Evolutionary conservation across 2,113 vertebrate species (phyloP).

Genomic region (Meles meles): DNA sequence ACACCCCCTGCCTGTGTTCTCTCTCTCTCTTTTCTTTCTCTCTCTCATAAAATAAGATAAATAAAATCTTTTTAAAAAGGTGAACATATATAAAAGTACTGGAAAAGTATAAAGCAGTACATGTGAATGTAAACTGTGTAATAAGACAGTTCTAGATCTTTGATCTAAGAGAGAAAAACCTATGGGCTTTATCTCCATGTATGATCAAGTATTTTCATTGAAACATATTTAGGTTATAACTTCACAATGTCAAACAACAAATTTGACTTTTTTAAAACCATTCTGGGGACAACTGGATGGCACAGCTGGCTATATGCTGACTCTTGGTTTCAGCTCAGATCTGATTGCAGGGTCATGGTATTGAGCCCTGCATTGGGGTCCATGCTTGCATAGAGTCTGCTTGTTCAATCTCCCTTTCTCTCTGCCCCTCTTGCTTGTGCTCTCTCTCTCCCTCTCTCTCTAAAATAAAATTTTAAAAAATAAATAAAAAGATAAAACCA

Average conservation of each 20-base stretch:
- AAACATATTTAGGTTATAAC: not conserved
- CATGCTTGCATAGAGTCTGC: not conserved
- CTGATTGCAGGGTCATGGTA: too few relatives aligned
- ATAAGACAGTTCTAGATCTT: not conserved
- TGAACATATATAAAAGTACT: not conserved
- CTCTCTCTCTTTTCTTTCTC: too few relatives aligned
- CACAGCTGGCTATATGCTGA: not conserved
- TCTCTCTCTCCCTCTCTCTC: not conserved
- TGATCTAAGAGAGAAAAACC: not conserved
- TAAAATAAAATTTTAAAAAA: not conserved
- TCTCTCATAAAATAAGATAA: too few relatives aligned
- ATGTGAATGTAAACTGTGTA: not conserved
- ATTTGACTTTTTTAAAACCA: constrained; percentile 10
- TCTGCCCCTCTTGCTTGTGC: not conserved
- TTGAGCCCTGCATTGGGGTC: too few relatives aligned
- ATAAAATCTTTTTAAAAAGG: too few relatives aligned
- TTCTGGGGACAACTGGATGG: not conserved
- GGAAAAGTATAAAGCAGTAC: not conserved
- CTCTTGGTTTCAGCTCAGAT: not conserved
- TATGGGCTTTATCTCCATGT: not conserved
- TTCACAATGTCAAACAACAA: not conserved
- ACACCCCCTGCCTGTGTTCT: too few relatives aligned
- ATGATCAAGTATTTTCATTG: not conserved
- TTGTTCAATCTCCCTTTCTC: not conserved
- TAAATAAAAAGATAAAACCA: not conserved